Percentiles rank a stretch among this genome's conserved stretches.
These are phyloP conservation scores for Junonia oenone DNA, from an alignment of 2,888 invertebrate species.

Conservation along the genomic window DNA sequence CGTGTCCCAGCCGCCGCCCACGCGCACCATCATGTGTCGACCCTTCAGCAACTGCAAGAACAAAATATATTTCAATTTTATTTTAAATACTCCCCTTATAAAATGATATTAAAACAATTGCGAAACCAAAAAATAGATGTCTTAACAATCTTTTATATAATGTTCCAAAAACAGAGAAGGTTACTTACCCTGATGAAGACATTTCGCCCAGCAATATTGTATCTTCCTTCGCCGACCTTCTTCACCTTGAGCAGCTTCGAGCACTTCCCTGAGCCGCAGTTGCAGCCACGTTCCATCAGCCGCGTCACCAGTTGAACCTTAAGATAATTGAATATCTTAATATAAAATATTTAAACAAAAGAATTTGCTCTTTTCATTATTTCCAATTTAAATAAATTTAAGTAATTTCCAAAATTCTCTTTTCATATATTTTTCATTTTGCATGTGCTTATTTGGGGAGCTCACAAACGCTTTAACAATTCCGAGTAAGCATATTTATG, in stretches of 20 bases:
- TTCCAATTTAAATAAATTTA: no score
- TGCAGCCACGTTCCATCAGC: slow-evolving; percentile 86
- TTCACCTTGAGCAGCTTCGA: slow-evolving; percentile 86
- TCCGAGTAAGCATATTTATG: no score
- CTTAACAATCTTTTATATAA: no score
- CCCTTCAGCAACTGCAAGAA: slow-evolving; percentile 88
- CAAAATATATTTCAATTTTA: background rate
- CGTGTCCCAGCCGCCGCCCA: slow-evolving; percentile 96
- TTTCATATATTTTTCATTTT: no score
- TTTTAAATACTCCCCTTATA: no score
- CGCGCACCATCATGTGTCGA: slow-evolving; percentile 97
- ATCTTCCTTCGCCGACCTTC: slow-evolving; percentile 91
- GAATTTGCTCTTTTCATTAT: background rate
- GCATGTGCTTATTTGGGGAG: no score
- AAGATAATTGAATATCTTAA: background rate
- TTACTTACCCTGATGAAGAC: slow-evolving; percentile 90
- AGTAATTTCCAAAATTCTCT: no score
- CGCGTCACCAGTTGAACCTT: slow-evolving; percentile 85
- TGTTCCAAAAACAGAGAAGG: background rate
- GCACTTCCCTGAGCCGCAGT: slow-evolving; percentile 84
- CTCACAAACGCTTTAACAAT: no score
- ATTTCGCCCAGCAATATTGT: slow-evolving; percentile 91
- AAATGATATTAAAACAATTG: no score
- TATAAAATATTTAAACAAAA: background rate
- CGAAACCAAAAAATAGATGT: no score